A percentile compares a stretch with the other conserved stretches of the same genome.
These are phyloP conservation scores for Athene noctua DNA, from an alignment of 2,113 vertebrate genomes.

Conservation along the genomic window DNA sequence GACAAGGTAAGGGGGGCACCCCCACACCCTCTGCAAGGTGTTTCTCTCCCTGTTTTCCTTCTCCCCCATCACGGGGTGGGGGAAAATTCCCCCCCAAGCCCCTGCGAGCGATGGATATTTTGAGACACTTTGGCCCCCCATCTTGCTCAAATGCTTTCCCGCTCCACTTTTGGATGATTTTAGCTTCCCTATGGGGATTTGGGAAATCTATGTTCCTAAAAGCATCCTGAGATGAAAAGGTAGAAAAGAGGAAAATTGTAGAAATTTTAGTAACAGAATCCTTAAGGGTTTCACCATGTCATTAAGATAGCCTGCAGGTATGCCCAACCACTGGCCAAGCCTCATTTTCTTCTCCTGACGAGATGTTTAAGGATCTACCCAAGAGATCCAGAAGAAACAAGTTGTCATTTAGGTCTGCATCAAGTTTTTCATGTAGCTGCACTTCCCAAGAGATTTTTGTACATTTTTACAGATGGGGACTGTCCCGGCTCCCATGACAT, in stretches of 20 bases:
- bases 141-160: not conserved
- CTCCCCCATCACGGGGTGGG: rapidly evolving
- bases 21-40: not conserved
- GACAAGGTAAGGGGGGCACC: no score
- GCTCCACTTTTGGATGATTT: not conserved
- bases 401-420: not conserved
- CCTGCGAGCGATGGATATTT: rapidly evolving
- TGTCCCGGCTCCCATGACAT: not conserved
- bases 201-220: not conserved
- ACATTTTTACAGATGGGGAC: not conserved
- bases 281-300: not conserved
- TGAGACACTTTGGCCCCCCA: rapidly evolving
- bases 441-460: not conserved
- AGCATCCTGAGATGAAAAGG: not conserved
- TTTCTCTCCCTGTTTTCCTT: not conserved
- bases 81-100: no score
- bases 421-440: not conserved
- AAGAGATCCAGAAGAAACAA: not conserved
- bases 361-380: not conserved
- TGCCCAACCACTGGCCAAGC: not conserved
- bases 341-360: not conserved
- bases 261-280: not conserved
- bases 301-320: not conserved
- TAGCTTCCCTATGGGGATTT: not conserved
- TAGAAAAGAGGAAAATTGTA: not conserved